Base-by-base conservation (phyloP, 2,113 vertebrate genomes). In the Lepus timidus region DNA sequence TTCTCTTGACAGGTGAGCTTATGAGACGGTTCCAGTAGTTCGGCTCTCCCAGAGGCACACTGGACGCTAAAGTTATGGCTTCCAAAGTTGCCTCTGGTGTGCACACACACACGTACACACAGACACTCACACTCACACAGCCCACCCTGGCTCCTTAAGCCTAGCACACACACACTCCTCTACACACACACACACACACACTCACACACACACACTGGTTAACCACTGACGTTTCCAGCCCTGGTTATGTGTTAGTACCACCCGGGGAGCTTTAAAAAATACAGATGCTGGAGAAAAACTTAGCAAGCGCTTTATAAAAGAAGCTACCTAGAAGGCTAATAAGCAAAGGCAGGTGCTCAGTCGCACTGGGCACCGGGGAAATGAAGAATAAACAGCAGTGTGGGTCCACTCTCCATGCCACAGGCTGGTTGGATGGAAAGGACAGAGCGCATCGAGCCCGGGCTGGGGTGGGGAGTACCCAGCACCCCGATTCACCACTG, bases 251-350 rank as follows among this genome's bases (percentile, higher is more conserved):
- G 4, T 58, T 17, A 70, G 22, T 17, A 23, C 68, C 44, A 74
- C 68, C 51, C 17, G 27, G 84, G 44, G 62, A 81, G 44, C 58
- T 86, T 76, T 94, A 75, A 89, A 95, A 68, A 86, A 33, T 81
- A 58, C 33, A 52, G 31, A 58, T 36, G n/a, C 33, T 61, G 55
- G 74, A 93, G 49, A 82, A 33, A 85, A 91, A 65, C 17, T 9
- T 65, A 65, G 80, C 27, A 36, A 44, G 78, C 14, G 67, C 82
- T 90, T 90, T 58, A 71, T 36, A 19, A 39, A 93, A 70, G 81
- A 88, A 36, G 23, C n/a, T n/a, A 31, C 75, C 67, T 44, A 76
- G 86, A 49, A 33, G 64, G 36, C 58, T 58, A 33, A 8, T 94
- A 88, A 95, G 79, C 58, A 36, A 0, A 4, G 11, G 88, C 74